A percentile compares a stretch with the other conserved stretches of the same genome.
phyloP scores from a whole-genome alignment of 2,888 invertebrate species.

The Altica lythri region DNA sequence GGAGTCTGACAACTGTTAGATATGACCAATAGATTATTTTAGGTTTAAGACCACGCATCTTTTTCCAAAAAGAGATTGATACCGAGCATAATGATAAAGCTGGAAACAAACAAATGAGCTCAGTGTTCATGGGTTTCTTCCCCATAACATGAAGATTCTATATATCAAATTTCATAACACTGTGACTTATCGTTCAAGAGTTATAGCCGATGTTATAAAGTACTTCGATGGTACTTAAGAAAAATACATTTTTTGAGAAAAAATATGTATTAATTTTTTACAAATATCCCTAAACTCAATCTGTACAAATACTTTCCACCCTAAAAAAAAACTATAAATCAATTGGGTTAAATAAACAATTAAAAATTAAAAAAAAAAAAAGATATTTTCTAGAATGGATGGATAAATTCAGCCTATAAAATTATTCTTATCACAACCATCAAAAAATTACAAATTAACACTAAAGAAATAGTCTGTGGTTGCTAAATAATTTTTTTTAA shows the following conservation, averaged over 20 bases:
- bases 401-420: constrained; percentile 10
- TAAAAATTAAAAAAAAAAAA: constrained; percentile 11
- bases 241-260: constrained; percentile 5
- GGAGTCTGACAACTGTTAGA: too few species aligned
- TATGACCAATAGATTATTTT: too few species aligned
- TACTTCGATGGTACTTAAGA: too few species aligned
- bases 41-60: too few species aligned
- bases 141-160: too few species aligned
- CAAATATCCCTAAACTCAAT: constrained; percentile 10
- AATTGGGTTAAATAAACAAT: background rate
- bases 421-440: background rate
- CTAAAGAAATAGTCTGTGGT: background rate
- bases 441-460: constrained; percentile 1
- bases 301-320: constrained; percentile 10
- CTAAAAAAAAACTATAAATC: constrained; percentile 1
- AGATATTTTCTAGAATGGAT: constrained; percentile 1
- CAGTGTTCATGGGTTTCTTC: too few species aligned
- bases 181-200: background rate
- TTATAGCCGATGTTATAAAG: too few species aligned
- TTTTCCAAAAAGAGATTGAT: too few species aligned
- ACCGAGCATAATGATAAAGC: too few species aligned
- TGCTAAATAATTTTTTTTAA: background rate
- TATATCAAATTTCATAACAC: background rate
- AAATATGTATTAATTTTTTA: constrained; percentile 13
- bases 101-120: too few species aligned